Base-by-base conservation (phyloP, 2,888 invertebrate genomes). In the Aelia acuminata region DNA sequence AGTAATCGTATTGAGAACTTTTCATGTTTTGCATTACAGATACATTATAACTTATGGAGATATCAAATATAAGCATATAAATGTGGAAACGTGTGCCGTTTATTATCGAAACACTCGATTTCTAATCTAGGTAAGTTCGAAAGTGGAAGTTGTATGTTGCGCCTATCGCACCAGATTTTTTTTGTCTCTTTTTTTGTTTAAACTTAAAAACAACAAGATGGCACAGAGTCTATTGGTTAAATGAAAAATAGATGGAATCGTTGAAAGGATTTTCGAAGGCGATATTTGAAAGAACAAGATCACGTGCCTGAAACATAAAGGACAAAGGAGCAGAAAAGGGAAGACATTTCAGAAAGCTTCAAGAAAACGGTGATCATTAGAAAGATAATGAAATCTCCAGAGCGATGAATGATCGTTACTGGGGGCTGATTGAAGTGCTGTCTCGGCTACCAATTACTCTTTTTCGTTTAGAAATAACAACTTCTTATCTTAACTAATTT, bases 381-480 rank as follows among this genome's bases (percentile, higher is more conserved):
- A 35, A 70, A 70, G 63, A 70, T 70, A 70, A 70, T 70, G 63
- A 70, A 70, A 70, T 70, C 63, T 70, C 18, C 15, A 18, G 63
- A 10, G 20, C 63, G 63, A 70, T 70, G 63, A 70, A 10, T 70
- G 63, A 70, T 70, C 20, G 63, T 70, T 70, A 70, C 18, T 10
- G 63, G 31, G 20, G 13, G 31, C 63, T 70, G 63, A 70, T 70
- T 70, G 63, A 70, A 70, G 63, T 70, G 63, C 63, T 35, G 63
- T 70, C 31, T 2, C 7, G 35, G 63, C 31, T 31, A 70, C 63
- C 63, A 70, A 70, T 70, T 70, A 70, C 63, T 70, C 63, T 70
- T 70, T 70, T 70, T 70, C 63, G 63, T 70, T 70, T 70, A 70
- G 63, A 70, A 70, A 31, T 70, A 70, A 70, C 63, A 70, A 70